Percentiles rank a stretch among this genome's conserved stretches.
These are phyloP conservation scores for Litoditis marina DNA, from an alignment of 2,888 invertebrate genomes.

Conservation along the genomic window DNA sequence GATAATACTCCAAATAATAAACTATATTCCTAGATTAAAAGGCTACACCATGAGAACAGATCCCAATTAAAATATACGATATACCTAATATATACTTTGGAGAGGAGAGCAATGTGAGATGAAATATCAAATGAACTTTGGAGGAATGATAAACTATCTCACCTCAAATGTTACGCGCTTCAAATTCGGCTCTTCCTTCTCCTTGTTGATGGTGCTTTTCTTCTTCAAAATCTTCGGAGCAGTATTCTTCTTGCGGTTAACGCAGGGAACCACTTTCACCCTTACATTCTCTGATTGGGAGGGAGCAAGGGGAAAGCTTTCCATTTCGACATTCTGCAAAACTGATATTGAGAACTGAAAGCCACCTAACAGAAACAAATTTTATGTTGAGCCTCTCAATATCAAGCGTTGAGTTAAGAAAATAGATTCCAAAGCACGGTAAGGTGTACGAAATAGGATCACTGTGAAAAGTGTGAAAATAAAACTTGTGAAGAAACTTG, in stretches of 20 bases:
- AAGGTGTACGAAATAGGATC: no score
- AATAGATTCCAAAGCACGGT: no score
- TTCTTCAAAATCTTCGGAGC: slow-evolving; percentile 49
- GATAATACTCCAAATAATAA: no score
- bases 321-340: slow-evolving; percentile 5
- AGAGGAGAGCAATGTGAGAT: no score
- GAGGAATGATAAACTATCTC: neutral
- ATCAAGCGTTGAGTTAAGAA: no score
- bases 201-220: slow-evolving; percentile 31
- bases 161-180: slow-evolving; percentile 48
- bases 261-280: slow-evolving; percentile 15
- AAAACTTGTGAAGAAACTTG: no score
- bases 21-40: neutral
- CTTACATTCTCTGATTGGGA: slow-evolving; percentile 7
- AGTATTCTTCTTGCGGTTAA: slow-evolving; percentile 5
- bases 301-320: slow-evolving; percentile 6
- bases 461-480: no score
- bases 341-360: no score
- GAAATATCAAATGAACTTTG: neutral
- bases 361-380: no score
- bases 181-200: slow-evolving; percentile 33
- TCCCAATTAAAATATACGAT: slow-evolving; percentile 4
- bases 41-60: no score
- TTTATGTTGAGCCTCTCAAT: no score
- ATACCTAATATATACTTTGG: no score